Evolutionary conservation across 92 coral and sea anemone species (phyloP), one percentile per base, ranked within the genome.

Genomic region (Diadumene lineata): DNA sequence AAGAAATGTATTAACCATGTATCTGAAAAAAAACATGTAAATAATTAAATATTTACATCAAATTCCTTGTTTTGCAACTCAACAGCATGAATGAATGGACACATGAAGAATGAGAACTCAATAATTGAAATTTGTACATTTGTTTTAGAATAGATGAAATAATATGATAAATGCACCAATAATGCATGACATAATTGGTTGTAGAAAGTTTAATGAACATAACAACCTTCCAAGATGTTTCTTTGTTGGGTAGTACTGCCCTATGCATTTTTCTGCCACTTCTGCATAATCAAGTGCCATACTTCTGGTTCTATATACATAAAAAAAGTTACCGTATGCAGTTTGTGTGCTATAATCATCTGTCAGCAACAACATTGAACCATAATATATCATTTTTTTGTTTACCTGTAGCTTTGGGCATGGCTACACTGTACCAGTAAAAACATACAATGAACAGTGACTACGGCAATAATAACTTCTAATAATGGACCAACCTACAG

Each of bases 381-480:
- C 48, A 4, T 38, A 38, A 6, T 13, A 38, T 38, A 38, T 38
- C 13, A 38, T 38, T 38, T 38, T 38, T 38, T 6, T 29, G 28
- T 85, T 61, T 63, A 94, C 98, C 91, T 83, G 70, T 72, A 69
- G 79, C 92, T 92, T 2, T 92, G 90, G 48, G 77, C 74, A 43
- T 82, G 86, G 43, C 91, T 83, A 34, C 98, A 94, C 32, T 80
- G 68, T 21, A 94, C 88, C 84, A 94, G 71, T 44, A 92, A 58
- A 72, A 84, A 92, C 97, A 94, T 88, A 38, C 98, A 94, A 72
- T 94, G 98, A 43, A 92, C 73, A 46, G 97, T 85, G 24, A 88
- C 72, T n/a, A 76, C 31, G 18, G 98, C 96, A 30, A 94, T 74
- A 22, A 78, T 33, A 11, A 81, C 34, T 34, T 91, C 50, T 23